Base-by-base conservation (phyloP, 2,797 vertebrate species). In the Clarias pachynema region DNA sequence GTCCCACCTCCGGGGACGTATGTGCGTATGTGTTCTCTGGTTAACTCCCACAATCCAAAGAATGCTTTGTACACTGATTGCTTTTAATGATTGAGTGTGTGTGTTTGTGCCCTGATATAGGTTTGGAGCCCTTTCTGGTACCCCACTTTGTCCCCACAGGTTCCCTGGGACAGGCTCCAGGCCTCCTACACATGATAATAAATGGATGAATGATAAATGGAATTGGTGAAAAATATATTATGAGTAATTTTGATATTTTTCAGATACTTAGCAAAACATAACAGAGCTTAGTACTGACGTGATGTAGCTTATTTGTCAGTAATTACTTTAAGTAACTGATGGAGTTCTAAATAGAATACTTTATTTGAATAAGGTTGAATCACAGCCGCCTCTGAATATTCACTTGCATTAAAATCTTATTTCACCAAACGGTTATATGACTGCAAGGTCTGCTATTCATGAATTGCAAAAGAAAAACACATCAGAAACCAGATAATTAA, bases 361-460 rank as follows among this genome's bases (percentile, higher is more conserved):
- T 40, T 2, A 40, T 24, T 49, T 73, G 14, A 74, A 34, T 31
- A 57, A 18, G 44, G n/a, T 56, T 26, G 15, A 56, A 18, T 29
- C 49, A 56, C 49, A 56, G 20, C 15, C 4, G 5, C 56, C 12
- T 56, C n/a, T 9, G 49, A 74, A 7, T 74, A 29, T 10, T 49
- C 59, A 16, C 70, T 81, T 24, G 53, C 74, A 80, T 84, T 83
- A 66, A 12, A 80, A 80, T 80, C 31, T 66, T 65, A 73, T 83
- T 84, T 63, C 40, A 29, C 15, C 26, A 62, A 84, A 65, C 65
- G 66, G 24, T 15, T 65, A 69, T 73, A 8, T n/a, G 6, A 6
- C 34, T 40, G 29, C 44, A 53, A n/a, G 44, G 49, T 15, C 49
- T 26, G 34, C 66, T 66, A 80, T 81, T 63, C 69, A 34, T 15